Percentiles rank a stretch among this genome's conserved stretches.
Conservation (phyloP, 2,888 invertebrate species). For the Sympetrum striolatum region DNA sequence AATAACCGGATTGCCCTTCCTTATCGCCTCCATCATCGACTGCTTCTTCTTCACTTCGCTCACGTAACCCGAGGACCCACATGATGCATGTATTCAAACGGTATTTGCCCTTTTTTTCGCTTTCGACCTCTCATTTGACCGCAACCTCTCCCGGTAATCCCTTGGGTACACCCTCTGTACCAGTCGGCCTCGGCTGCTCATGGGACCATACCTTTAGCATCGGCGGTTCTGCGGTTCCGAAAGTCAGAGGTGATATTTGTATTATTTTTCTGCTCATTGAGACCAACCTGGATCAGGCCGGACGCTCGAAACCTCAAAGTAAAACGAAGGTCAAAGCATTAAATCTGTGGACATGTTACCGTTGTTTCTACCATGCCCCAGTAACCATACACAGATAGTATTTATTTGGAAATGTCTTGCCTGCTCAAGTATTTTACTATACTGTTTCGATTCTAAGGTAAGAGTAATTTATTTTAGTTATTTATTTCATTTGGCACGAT, state of each 20-base stretch:
- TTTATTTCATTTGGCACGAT: too few species aligned
- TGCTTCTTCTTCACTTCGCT: neutral
- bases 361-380: neutral
- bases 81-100: neutral
- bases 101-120: neutral
- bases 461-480: too few species aligned
- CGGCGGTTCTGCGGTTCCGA: neutral
- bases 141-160: neutral
- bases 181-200: neutral
- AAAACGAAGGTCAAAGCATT: neutral
- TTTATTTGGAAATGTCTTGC: too few species aligned
- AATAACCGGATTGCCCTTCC: conserved; percentile 24
- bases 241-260: neutral
- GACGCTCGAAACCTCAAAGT: neutral
- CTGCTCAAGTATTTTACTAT: too few species aligned
- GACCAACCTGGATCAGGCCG: neutral
- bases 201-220: neutral
- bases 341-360: neutral
- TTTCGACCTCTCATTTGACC: neutral
- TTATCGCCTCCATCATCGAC: neutral
- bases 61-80: neutral
- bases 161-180: neutral
- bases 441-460: too few species aligned
- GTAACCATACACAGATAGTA: too few species aligned
- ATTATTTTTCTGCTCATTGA: neutral